A percentile compares a stretch with the other conserved stretches of the same genome.
These are phyloP conservation scores for Teinopalpus imperialis DNA, from an alignment of 2,888 invertebrate genomes.

Conservation along the genomic window DNA sequence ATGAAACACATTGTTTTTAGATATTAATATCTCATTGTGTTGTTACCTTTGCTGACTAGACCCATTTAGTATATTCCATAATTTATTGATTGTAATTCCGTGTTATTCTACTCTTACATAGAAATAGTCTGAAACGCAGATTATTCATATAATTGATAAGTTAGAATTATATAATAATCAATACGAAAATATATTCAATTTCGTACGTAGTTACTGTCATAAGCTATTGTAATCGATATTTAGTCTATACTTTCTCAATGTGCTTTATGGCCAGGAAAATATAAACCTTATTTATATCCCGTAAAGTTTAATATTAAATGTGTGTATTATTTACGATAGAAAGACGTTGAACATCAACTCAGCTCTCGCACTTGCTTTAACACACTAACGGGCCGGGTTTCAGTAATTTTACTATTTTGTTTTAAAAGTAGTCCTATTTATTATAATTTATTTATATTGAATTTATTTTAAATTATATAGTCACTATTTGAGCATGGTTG, in stretches of 20 bases:
- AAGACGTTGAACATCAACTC: no score
- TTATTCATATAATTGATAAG: constrained; percentile 9
- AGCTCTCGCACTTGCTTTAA: no score
- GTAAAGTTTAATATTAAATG: neutral
- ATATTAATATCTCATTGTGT: no score
- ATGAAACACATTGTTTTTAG: no score
- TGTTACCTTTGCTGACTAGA: no score
- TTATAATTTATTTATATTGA: constrained; percentile 3
- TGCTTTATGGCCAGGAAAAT: no score
- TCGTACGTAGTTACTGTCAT: neutral
- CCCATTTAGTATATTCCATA: no score
- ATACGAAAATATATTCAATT: constrained; percentile 4
- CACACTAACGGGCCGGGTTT: no score
- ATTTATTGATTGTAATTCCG: neutral
- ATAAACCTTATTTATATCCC: neutral
- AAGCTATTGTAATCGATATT: no score
- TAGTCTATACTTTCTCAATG: no score
- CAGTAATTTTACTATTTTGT: constrained; percentile 1
- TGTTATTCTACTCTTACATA: neutral
- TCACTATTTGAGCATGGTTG: no score
- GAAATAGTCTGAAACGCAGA: neutral
- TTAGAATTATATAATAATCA: neutral
- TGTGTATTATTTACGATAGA: constrained; percentile 5
- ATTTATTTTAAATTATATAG: no score
- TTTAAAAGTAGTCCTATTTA: constrained; percentile 9